Conservation (phyloP, 2,888 invertebrate species). For the Oithona nana region DNA sequence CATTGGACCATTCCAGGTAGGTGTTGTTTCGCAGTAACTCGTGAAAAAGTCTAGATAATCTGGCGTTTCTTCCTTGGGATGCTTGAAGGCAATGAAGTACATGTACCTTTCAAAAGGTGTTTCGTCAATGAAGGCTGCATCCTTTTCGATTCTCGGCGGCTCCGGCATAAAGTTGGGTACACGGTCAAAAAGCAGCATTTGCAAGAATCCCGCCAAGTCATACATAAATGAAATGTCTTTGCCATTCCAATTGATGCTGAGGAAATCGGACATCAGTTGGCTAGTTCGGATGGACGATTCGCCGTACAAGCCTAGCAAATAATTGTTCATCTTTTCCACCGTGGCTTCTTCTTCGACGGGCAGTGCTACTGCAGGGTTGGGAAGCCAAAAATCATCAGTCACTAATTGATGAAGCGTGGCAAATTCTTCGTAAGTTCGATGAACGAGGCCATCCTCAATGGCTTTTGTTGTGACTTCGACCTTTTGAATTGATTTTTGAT, state of each 20-base stretch:
- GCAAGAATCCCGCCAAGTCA: not conserved
- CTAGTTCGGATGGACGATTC: not conserved
- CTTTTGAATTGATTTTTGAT: too few relatives aligned
- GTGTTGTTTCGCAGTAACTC: not conserved
- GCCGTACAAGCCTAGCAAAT: not conserved
- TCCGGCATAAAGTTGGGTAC: constrained; percentile 11
- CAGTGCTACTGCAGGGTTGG: not conserved
- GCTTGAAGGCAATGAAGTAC: constrained; percentile 8
- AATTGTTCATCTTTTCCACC: not conserved
- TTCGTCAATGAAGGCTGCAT: not conserved
- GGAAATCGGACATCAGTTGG: not conserved
- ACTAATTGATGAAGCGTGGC: not conserved
- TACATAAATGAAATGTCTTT: constrained; percentile 1
- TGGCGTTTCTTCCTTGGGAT: not conserved
- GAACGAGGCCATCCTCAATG: not conserved
- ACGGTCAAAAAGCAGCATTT: not conserved
- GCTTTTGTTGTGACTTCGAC: not conserved
- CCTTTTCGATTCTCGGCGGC: constrained; percentile 2
- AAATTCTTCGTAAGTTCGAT: constrained; percentile 3
- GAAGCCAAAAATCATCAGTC: not conserved
- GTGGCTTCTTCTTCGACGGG: not conserved
- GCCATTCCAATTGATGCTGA: constrained; percentile 12
- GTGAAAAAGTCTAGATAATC: constrained; percentile 8
- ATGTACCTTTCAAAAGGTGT: constrained; percentile 10
- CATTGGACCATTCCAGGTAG: not conserved